Evolutionary conservation across 2,113 vertebrate genomes (phyloP).

Genomic region (Bambusicola thoracicus): DNA sequence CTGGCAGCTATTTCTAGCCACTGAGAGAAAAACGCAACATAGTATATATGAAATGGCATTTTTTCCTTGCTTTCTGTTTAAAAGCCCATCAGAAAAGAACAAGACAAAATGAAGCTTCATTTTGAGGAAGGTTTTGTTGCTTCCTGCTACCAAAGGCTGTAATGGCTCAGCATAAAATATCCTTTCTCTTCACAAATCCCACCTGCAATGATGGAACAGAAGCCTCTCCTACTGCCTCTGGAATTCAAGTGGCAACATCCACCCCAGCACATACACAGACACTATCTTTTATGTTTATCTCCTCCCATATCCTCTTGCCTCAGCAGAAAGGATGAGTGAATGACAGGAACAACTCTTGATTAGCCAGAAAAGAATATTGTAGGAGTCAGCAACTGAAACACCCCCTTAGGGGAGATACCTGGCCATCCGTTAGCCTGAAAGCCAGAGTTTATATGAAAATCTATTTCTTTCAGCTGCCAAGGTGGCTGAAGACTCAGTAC

Average conservation of each 20-base stretch:
- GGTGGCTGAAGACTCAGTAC: constrained; percentile 31
- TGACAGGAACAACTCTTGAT: constrained; percentile 30
- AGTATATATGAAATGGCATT: neutral
- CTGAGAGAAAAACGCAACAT: neutral
- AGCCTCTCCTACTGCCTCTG: constrained; percentile 12
- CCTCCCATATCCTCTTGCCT: neutral
- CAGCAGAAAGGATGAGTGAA: neutral
- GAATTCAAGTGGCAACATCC: neutral
- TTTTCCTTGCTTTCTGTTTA: neutral
- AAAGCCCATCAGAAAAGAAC: constrained; percentile 36
- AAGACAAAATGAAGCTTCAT: constrained; percentile 21
- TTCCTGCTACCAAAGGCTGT: constrained; percentile 23
- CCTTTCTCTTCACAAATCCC: constrained; percentile 35
- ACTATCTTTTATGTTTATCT: neutral
- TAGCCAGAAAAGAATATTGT: neutral
- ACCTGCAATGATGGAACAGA: constrained; percentile 1
- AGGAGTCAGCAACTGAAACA: constrained; percentile 1
- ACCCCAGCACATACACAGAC: neutral
- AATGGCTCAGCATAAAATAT: constrained; percentile 22
- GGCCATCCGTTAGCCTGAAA: constrained; percentile 40
- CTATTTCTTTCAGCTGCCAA: constrained; percentile 54
- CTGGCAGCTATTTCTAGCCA: neutral
- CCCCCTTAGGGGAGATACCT: constrained; percentile 11
- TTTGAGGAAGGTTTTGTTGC: constrained; percentile 26
- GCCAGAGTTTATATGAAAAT: constrained; percentile 49